Conservation (phyloP, 2,113 vertebrate genomes). For the Thalassarche chlororhynchos region DNA sequence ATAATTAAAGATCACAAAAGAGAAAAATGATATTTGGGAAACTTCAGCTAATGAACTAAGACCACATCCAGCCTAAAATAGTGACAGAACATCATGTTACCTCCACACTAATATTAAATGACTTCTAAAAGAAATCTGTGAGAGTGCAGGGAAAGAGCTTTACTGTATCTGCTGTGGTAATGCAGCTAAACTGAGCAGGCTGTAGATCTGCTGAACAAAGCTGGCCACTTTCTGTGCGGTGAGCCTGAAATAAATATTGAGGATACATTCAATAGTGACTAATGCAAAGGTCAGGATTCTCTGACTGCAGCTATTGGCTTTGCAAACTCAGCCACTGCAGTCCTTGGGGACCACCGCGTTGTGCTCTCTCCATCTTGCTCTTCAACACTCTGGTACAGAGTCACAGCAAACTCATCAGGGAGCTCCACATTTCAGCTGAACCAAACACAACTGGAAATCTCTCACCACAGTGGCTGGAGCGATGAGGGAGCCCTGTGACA, state of each 20-base stretch:
- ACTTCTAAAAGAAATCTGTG: neutral
- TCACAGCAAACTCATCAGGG: neutral
- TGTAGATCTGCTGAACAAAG: constrained; percentile 11
- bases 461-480: neutral
- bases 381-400: neutral
- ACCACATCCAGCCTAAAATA: neutral
- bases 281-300: constrained; percentile 15
- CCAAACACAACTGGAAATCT: neutral
- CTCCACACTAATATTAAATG: neutral
- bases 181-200: neutral
- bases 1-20: neutral
- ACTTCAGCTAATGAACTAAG: neutral
- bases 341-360: neutral
- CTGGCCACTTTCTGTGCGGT: neutral
- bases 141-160: neutral
- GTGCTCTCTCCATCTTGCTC: neutral
- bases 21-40: neutral
- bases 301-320: neutral
- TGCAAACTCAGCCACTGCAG: neutral
- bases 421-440: neutral
- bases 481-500: neutral
- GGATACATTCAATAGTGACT: neutral
- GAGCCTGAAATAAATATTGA: constrained; percentile 8
- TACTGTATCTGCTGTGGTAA: neutral
- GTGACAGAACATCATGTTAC: neutral